Conservation (phyloP, 2,113 vertebrate species). For the Lipotes vexillifer region DNA sequence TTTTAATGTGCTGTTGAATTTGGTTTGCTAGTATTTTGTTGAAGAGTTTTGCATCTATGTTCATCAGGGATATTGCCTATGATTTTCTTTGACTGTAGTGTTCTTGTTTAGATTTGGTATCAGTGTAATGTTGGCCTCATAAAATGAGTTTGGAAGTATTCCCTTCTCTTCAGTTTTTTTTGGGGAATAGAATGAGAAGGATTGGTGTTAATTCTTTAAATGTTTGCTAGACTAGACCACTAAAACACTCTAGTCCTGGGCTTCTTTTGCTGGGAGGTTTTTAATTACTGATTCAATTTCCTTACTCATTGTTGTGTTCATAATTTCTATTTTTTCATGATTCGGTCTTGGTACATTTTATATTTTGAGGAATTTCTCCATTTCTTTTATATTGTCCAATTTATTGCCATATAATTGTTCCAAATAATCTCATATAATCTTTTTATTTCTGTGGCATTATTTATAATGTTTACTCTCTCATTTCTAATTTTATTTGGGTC, state of each 20-base stretch:
- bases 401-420: neutral
- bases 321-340: neutral
- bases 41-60: neutral
- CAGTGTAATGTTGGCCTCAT: neutral
- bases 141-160: neutral
- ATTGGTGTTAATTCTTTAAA: neutral
- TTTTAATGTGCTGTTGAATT: neutral
- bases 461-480: neutral
- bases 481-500: neutral
- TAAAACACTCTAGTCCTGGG: neutral
- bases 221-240: neutral
- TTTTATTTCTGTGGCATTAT: neutral
- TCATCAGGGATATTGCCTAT: neutral
- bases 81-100: neutral
- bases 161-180: neutral
- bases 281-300: neutral
- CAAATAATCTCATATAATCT: neutral
- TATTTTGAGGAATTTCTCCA: neutral
- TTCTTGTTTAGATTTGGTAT: neutral
- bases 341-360: neutral
- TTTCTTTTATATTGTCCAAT: neutral
- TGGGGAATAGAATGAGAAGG: neutral
- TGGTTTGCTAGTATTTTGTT: neutral
- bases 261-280: neutral
- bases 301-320: neutral